Percentiles rank a stretch among this genome's conserved stretches.
phyloP scores from a whole-genome alignment of 2,797 vertebrate genomes.

The Limnodromus scolopaceus region DNA sequence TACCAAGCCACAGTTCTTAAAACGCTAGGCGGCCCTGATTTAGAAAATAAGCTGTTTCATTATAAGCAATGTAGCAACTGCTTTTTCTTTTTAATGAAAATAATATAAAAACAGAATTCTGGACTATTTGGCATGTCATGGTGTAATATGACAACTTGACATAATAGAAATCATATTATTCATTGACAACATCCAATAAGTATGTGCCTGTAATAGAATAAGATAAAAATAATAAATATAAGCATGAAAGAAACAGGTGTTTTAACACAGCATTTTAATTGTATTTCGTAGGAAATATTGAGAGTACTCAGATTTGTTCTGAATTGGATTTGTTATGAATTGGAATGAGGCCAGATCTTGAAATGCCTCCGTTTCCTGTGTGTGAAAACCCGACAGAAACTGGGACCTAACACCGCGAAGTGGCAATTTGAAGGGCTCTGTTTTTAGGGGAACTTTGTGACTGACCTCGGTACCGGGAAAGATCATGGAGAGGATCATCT shows the following conservation, averaged over 20 bases:
- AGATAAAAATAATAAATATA: background rate
- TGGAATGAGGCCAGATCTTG: background rate
- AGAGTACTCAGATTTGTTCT: background rate
- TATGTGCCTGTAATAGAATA: background rate
- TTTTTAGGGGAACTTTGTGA: background rate
- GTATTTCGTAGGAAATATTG: background rate
- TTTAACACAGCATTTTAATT: background rate
- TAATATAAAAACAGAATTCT: background rate
- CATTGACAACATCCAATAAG: background rate
- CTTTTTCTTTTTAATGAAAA: background rate
- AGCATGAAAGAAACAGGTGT: background rate
- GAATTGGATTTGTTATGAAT: background rate
- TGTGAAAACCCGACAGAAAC: too few relatives aligned
- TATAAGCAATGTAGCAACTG: background rate
- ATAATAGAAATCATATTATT: background rate
- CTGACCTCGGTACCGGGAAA: background rate
- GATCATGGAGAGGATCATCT: too few relatives aligned
- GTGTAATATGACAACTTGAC: background rate
- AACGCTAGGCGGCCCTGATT: background rate
- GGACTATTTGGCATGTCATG: background rate
- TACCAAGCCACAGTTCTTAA: background rate
- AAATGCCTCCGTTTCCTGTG: background rate
- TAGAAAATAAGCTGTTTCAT: background rate
- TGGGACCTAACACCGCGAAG: background rate
- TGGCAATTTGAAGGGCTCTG: background rate